A percentile compares a stretch with the other conserved stretches of the same genome.
phyloP scores from a whole-genome alignment of 2,113 vertebrate species.

The Oenanthe melanoleuca region DNA sequence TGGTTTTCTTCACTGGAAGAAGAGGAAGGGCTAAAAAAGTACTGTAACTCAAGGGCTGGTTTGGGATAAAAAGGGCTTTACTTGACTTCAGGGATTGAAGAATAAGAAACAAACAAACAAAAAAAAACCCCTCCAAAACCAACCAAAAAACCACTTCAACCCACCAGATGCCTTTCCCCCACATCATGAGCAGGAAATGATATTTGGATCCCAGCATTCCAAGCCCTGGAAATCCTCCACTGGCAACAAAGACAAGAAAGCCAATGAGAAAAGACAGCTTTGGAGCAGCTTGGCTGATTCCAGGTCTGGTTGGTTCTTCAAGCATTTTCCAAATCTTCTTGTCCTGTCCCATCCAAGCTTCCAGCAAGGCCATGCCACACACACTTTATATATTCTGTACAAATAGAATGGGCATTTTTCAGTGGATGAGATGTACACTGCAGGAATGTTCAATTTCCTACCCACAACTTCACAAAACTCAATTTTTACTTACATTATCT shows the following conservation, averaged over 20 bases:
- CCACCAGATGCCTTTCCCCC: not conserved
- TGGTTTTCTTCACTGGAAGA: not conserved
- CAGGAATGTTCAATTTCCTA: not conserved
- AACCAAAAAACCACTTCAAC: not conserved
- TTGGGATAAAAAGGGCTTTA: not conserved
- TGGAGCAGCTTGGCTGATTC: not conserved
- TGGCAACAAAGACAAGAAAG: not conserved
- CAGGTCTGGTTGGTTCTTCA: not conserved
- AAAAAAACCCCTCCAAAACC: not conserved
- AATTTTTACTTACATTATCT: not conserved
- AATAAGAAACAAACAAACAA: not conserved
- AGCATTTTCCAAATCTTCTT: not conserved
- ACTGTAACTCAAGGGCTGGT: not conserved
- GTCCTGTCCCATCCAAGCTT: not conserved
- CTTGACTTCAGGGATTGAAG: not conserved
- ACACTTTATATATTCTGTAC: not conserved
- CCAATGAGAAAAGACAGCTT: not conserved
- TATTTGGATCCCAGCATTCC: not conserved
- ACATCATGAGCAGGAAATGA: not conserved
- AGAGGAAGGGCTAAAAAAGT: not conserved
- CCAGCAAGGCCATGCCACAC: not conserved
- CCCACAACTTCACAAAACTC: not conserved
- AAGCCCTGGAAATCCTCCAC: not conserved
- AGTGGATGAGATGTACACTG: not conserved
- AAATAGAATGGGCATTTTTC: not conserved